Evolutionary conservation across 2,797 vertebrate species (phyloP), one percentile per base, ranked within the genome.

Genomic region (Cuniculus paca): DNA sequence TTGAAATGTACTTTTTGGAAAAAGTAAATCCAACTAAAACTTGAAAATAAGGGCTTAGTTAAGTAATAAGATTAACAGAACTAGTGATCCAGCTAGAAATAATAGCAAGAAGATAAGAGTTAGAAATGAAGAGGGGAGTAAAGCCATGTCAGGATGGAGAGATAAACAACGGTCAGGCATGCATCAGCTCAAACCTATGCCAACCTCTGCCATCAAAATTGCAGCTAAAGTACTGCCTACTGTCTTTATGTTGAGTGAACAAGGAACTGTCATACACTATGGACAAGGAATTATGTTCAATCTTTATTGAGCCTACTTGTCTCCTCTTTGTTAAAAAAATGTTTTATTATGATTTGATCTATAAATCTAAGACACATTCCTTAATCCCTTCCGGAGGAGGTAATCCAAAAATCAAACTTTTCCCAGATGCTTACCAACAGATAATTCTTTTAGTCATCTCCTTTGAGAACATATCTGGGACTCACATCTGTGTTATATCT

Each of bases 11-110:
- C 6, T 79, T 93, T 88, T 77, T 34, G 6, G 28, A 68, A 95
- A 39, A 90, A 60, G 65, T 79, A 79, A 93, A 86, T 83, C 7
- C 65, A 91, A 94, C 42, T 56, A 80, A 93, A 93, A 78, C 19
- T 48, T 90, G 8, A 86, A 93, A 80, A 90, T 83, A 54, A 61
- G 22, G 24, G 65, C 1, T 87, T 36, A 60, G 2, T 72, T 42
- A 82, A 36, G 28, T 74, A 4, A 9, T 34, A 50, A 5, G 4
- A 11, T 11, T 89, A 84, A 81, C 13, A 61, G 16, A 70, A 68
- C 22, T 68, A 90, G 26, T 58, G 9, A 0, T 5, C 6, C 28
- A 28, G 0, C 0, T 74, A 72, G 24, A 85, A 90, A 80, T 45
- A 84, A 84, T 1, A 88, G 14, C 58, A 74, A 48, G 3, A 90